Percentiles rank a stretch among this genome's conserved stretches.
phyloP scores from a whole-genome alignment of 1,140 invertebrate species.

The Brachionus rotundiformis region DNA sequence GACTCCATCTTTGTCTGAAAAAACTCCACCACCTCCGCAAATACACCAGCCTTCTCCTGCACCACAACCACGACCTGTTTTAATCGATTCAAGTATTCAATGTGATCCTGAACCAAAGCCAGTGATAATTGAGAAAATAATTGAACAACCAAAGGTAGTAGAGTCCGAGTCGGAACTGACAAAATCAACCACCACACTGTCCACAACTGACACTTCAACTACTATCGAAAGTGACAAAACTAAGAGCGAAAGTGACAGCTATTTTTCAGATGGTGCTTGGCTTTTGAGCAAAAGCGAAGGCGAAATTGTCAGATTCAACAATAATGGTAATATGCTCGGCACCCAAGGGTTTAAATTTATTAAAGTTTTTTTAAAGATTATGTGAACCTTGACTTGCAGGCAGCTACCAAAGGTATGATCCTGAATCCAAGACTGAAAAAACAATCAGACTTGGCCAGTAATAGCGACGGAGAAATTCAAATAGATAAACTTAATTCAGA shows the following conservation, averaged over 20 bases:
- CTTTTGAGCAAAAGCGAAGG: conserved; percentile 49
- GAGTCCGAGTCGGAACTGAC: not conserved
- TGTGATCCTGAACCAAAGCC: conserved; percentile 20
- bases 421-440: conserved; percentile 34
- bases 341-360: too few species aligned
- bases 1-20: conserved; percentile 9
- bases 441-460: not conserved
- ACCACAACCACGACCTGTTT: not conserved
- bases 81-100: conserved; percentile 19
- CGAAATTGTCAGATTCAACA: conserved; percentile 27
- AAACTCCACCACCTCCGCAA: conserved; percentile 6
- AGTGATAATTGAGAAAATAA: not conserved
- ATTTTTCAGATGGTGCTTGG: conserved; percentile 51
- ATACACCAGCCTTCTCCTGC: not conserved
- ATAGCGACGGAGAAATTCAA: conserved; percentile 40
- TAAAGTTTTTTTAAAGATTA: conserved; percentile 22
- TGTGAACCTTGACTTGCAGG: conserved; percentile 37
- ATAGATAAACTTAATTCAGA: not conserved
- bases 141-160: not conserved
- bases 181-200: not conserved
- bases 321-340: not conserved
- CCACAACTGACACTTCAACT: not conserved
- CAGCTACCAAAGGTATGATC: not conserved
- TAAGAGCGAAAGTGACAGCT: conserved; percentile 7
- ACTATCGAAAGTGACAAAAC: not conserved